A percentile compares a stretch with the other conserved stretches of the same genome.
phyloP scores from a whole-genome alignment of 2,113 vertebrate genomes.

The Halcyon malimbica region DNA sequence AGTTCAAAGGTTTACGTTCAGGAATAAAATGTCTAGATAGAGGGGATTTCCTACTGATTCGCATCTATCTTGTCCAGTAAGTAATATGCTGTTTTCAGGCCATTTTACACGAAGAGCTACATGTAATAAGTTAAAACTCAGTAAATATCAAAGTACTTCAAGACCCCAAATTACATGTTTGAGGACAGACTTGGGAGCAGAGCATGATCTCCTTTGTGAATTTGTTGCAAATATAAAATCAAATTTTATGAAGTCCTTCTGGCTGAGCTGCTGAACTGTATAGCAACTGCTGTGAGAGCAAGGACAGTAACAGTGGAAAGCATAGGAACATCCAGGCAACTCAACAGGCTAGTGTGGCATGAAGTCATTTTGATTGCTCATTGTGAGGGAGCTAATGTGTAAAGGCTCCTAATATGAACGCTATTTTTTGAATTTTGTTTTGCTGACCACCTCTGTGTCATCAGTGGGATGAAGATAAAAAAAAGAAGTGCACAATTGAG shows the following conservation, averaged over 20 bases:
- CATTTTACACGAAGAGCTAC: not conserved
- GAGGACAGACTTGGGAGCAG: not conserved
- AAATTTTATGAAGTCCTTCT: not conserved
- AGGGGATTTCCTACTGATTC: not conserved
- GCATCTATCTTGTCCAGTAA: not conserved
- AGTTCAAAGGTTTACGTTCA: not conserved
- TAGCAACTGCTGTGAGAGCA: not conserved
- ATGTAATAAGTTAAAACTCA: not conserved
- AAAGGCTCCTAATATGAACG: not conserved
- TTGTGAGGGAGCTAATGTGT: not conserved
- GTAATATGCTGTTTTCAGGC: not conserved
- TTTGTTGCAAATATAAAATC: not conserved
- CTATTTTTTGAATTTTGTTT: not conserved
- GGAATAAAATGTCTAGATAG: not conserved
- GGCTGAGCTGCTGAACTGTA: not conserved
- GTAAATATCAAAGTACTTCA: not conserved
- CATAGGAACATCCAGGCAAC: not conserved
- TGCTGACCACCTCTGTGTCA: not conserved
- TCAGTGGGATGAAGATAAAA: not conserved
- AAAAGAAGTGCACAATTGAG: not conserved
- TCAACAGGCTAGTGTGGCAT: not conserved
- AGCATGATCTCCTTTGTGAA: not conserved
- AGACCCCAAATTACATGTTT: not conserved
- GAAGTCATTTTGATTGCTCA: fast-evolving
- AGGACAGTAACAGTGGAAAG: not conserved